Evolutionary conservation across 1,140 invertebrate genomes (phyloP).

Genomic region (Drosophila subpulchrella): DNA sequence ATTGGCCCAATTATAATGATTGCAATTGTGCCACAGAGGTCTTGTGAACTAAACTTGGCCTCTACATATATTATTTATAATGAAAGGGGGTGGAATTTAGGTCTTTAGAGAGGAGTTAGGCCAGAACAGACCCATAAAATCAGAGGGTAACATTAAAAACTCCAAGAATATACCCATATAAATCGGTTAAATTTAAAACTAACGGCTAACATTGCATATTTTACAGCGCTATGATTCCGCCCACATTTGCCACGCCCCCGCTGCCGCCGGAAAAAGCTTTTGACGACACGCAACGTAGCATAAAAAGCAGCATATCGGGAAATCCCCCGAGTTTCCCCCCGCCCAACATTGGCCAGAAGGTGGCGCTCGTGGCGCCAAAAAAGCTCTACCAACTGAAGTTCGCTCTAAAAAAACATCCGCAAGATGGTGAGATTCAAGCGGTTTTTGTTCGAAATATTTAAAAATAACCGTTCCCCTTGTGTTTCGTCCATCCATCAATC

Average conservation of each 20-base stretch:
- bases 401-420: constrained; percentile 5
- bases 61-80: background rate
- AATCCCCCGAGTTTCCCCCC: constrained; percentile 6
- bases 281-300: constrained; percentile 58
- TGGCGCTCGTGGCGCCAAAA: constrained; percentile 24
- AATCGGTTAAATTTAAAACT: constrained; percentile 4
- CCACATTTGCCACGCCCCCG: background rate
- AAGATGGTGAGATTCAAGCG: constrained; percentile 21
- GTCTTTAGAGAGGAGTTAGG: background rate
- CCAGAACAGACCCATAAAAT: background rate
- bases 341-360: constrained; percentile 40
- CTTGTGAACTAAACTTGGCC: background rate
- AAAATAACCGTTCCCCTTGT: constrained; percentile 1
- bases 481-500: constrained; percentile 1
- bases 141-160: background rate
- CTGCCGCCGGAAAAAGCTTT: constrained; percentile 21
- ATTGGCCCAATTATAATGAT: constrained; percentile 7
- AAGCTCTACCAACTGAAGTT: constrained; percentile 32
- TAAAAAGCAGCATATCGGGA: constrained; percentile 60
- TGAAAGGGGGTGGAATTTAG: background rate
- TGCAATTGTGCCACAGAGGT: background rate
- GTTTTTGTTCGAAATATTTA: constrained; percentile 10
- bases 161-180: background rate
- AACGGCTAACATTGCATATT: constrained; percentile 63
- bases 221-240: constrained; percentile 49